Evolutionary conservation across 2,888 invertebrate genomes (phyloP), one percentile per base, ranked within the genome.

Genomic region (Eucera pruinosa): DNA sequence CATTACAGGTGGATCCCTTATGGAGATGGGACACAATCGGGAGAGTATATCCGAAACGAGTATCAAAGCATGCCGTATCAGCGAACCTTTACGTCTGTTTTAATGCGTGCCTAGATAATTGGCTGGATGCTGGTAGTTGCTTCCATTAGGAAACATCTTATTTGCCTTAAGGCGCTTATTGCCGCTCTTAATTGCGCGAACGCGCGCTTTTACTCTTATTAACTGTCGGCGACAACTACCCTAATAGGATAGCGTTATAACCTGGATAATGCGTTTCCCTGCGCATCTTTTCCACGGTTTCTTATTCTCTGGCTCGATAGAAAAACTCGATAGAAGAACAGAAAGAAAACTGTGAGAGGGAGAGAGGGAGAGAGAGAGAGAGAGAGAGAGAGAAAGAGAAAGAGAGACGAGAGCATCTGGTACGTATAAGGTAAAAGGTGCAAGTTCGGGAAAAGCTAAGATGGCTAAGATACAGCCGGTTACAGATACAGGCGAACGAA

Each of bases 91-190:
- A 52, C 73, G 61, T 78, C 67, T 70, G 82, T 84, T 85, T 85
- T 85, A 85, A 85, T 82, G 74, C 70, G 76, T 71, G 71, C 78
- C 55, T 73, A 76, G 91, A 90, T 91, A 91, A 92, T 91, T 91
- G 91, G 89, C 82, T 80, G 88, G 83, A 88, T 85, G 87, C 86
- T 85, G 87, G 90, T 90, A 91, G 87, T 87, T 78, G 58, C 86
- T 87, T 86, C 89, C 91, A 91, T 91, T 92, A 91, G 87, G 84
- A 87, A 89, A 88, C 92, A 90, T 91, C 91, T 91, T 91, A 91
- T 91, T 91, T 90, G 88, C 87, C 86, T 89, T 89, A 90, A 91
- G 89, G 91, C 86, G 89, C 85, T 91, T 91, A 91, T 91, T 91
- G 86, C 85, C 84, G 81, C 85, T 88, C 87, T 88, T 90, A 91